These are phyloP conservation scores for Mirza zaza DNA, from an alignment of 2,113 vertebrate species.

Conservation along the genomic window DNA sequence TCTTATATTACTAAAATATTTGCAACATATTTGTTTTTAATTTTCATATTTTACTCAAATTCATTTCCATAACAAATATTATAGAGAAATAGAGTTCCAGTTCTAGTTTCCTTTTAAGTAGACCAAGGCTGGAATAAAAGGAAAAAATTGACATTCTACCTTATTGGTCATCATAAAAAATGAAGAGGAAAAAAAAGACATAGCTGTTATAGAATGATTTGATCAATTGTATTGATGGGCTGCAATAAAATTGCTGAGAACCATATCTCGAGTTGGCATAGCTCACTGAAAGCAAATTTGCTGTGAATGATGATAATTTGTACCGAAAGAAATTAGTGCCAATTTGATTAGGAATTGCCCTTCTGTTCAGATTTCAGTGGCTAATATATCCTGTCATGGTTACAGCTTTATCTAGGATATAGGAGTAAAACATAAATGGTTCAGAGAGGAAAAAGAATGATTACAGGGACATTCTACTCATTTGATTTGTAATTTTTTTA, in stretches of 20 bases:
- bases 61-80: conserved; percentile 61
- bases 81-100: not conserved
- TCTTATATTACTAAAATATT: conserved; percentile 60
- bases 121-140: not conserved
- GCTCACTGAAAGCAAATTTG: conserved; percentile 82
- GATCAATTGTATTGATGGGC: conserved; percentile 57
- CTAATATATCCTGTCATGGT: conserved; percentile 79
- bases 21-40: conserved; percentile 55
- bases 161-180: conserved; percentile 23
- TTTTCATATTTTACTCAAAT: conserved; percentile 56
- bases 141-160: not conserved
- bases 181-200: conserved; percentile 28
- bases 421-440: conserved; percentile 64
- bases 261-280: conserved; percentile 73
- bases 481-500: conserved; percentile 18
- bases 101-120: conserved; percentile 4
- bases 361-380: conserved; percentile 82
- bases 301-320: conserved; percentile 84
- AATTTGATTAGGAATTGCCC: conserved; percentile 84
- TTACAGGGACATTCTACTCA: not conserved
- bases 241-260: conserved; percentile 72
- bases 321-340: conserved; percentile 83
- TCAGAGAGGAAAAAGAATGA: conserved; percentile 71
- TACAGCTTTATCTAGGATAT: conserved; percentile 74
- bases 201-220: conserved; percentile 51